A percentile compares a stretch with the other conserved stretches of the same genome.
Conservation (phyloP, 2,797 vertebrate species). For the Thripadectes ignobilis region DNA sequence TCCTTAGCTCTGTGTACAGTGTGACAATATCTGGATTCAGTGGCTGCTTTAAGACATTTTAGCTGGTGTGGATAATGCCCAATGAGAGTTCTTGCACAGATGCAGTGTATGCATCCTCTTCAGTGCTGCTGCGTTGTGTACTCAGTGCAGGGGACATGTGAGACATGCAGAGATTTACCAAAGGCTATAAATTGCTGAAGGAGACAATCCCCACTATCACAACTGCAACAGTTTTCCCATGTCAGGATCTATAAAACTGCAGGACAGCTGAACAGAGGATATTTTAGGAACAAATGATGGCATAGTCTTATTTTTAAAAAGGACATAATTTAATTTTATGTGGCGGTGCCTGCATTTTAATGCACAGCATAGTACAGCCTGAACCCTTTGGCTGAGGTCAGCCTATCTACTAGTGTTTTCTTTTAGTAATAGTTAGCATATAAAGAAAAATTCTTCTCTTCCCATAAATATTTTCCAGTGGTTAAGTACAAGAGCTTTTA, state of each 20-base stretch:
- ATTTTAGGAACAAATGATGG: slow-evolving; percentile 8
- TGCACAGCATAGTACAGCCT: background rate
- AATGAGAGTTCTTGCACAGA: background rate
- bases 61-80: background rate
- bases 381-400: background rate
- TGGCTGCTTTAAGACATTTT: background rate
- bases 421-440: background rate
- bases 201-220: background rate
- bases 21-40: background rate
- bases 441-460: slow-evolving; percentile 8
- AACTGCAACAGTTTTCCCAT: slow-evolving; percentile 8
- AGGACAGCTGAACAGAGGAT: background rate
- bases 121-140: background rate
- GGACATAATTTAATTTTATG: slow-evolving; percentile 23
- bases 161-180: background rate
- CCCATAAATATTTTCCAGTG: background rate
- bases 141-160: background rate
- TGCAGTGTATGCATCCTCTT: background rate
- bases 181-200: background rate
- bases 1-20: background rate
- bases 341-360: background rate
- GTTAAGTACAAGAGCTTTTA: background rate
- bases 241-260: slow-evolving; percentile 14
- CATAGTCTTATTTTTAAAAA: background rate
- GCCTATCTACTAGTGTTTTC: background rate